Evolutionary conservation across 2,113 vertebrate species (phyloP).

Genomic region (Rhea americana): DNA sequence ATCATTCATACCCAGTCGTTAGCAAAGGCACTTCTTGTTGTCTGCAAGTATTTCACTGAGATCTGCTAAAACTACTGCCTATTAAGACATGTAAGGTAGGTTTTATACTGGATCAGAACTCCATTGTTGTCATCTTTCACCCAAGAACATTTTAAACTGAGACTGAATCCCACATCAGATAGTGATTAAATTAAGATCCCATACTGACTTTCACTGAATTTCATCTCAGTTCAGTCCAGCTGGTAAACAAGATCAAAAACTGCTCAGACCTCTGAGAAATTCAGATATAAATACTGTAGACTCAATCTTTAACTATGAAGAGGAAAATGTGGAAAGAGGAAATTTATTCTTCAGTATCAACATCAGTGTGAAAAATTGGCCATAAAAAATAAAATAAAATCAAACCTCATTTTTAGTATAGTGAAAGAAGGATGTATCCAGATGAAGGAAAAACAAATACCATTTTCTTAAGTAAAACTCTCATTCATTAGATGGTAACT

Average conservation of each 20-base stretch:
- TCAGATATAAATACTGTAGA: neutral
- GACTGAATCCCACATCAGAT: neutral
- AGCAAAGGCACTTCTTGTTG: rapidly evolving
- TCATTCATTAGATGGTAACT: neutral
- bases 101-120: neutral
- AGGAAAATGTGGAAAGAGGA: neutral
- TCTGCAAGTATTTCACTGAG: neutral
- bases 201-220: too few relatives aligned
- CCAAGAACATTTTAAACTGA: neutral
- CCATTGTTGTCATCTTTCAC: neutral
- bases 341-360: neutral
- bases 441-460: neutral
- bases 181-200: neutral
- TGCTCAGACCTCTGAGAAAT: neutral
- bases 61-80: neutral
- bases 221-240: neutral
- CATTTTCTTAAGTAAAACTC: neutral
- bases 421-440: neutral
- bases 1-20: neutral
- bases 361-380: neutral
- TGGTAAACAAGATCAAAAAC: neutral
- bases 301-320: neutral
- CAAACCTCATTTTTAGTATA: neutral
- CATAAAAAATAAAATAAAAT: neutral
- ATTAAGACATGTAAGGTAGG: neutral